Evolutionary conservation across 1,140 invertebrate genomes (phyloP).

Genomic region (Heliconius eleuchia): DNA sequence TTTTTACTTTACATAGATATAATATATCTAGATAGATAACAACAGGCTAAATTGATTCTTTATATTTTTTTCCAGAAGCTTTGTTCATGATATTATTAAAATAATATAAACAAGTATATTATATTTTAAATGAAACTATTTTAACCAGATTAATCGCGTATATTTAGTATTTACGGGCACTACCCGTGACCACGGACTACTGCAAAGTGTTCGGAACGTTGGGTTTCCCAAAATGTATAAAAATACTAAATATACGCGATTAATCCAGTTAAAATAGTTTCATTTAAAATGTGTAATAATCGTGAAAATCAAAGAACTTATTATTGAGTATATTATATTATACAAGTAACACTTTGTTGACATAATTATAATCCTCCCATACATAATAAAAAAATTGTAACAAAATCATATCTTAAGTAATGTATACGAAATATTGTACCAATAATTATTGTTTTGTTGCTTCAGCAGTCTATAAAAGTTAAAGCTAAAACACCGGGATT

Average conservation of each 20-base stretch:
- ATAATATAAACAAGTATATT: no score
- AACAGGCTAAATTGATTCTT: not conserved
- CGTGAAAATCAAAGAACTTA: no score
- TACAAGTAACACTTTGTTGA: not conserved
- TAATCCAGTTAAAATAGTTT: no score
- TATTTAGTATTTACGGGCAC: no score
- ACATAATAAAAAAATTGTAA: not conserved
- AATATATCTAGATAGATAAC: no score
- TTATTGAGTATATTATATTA: not conserved
- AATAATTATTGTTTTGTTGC: slow-evolving; percentile 17
- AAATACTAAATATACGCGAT: no score
- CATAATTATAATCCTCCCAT: not conserved
- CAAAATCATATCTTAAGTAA: not conserved
- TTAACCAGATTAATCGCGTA: no score
- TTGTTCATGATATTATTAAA: not conserved
- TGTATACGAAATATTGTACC: not conserved
- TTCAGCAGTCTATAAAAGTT: slow-evolving; percentile 10
- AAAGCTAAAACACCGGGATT: not conserved
- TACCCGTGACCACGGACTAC: no score
- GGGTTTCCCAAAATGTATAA: no score
- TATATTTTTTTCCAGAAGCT: not conserved
- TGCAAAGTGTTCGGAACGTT: not conserved
- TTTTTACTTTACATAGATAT: no score
- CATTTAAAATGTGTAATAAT: no score
- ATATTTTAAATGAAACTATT: no score